A percentile compares a stretch with the other conserved stretches of the same genome.
Conservation (phyloP, 2,888 invertebrate genomes). For the Drosophila greeni region DNA sequence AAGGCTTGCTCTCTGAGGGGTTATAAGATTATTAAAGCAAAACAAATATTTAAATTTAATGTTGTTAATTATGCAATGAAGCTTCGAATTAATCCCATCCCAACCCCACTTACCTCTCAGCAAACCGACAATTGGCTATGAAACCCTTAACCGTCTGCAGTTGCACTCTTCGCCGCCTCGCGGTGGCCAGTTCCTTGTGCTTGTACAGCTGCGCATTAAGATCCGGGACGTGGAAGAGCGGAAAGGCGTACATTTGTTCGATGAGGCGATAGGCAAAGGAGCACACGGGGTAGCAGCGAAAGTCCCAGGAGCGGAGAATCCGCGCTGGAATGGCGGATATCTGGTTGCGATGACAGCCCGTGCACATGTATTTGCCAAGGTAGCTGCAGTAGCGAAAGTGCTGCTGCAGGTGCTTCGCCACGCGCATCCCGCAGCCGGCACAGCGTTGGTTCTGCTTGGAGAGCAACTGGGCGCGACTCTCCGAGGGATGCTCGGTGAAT, state of each 20-base stretch:
- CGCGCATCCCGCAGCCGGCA: conserved; percentile 91
- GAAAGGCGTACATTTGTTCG: conserved; percentile 87
- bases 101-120: conserved; percentile 79
- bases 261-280: conserved; percentile 88
- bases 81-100: not conserved
- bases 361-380: conserved; percentile 90
- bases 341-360: conserved; percentile 90
- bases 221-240: conserved; percentile 86
- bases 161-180: conserved; percentile 83
- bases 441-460: conserved; percentile 88
- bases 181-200: conserved; percentile 82
- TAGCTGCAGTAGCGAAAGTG: conserved; percentile 90
- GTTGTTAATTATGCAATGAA: too few relatives aligned
- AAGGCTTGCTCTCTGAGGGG: conserved; percentile 80
- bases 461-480: conserved; percentile 83
- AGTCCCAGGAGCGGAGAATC: conserved; percentile 80
- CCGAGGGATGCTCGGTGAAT: conserved; percentile 85
- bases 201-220: conserved; percentile 85
- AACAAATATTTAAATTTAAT: too few relatives aligned
- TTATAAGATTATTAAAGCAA: too few relatives aligned
- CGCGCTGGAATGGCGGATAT: conserved; percentile 85
- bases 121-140: conserved; percentile 84
- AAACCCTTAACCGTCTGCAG: conserved; percentile 86
- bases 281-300: conserved; percentile 87
- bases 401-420: conserved; percentile 85